phyloP scores from a whole-genome alignment of 1,140 invertebrate species.

The Sycophila sp. region DNA sequence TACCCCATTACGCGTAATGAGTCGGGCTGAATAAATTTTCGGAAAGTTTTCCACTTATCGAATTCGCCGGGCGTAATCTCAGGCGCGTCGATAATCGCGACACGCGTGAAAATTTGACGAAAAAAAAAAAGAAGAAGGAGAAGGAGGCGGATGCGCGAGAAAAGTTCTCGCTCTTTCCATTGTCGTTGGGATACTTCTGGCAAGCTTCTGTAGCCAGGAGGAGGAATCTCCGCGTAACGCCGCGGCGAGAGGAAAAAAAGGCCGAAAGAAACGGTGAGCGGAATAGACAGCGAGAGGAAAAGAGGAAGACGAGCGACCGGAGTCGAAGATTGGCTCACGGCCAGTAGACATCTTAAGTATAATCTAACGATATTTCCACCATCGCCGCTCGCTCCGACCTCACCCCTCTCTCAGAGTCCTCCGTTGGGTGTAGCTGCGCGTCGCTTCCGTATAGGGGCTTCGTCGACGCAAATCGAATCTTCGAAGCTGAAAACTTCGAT shows the following conservation, averaged over 20 bases:
- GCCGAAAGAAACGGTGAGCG: background rate
- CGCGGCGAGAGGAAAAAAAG: background rate
- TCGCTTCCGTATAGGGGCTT: background rate
- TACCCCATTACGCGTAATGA: too few relatives aligned
- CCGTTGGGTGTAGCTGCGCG: background rate
- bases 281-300: background rate
- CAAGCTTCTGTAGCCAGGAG: background rate
- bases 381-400: constrained; percentile 26
- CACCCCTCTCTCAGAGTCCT: background rate
- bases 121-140: background rate
- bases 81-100: too few relatives aligned
- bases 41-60: too few relatives aligned
- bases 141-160: background rate
- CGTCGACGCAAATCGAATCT: background rate
- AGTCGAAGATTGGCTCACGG: constrained; percentile 46
- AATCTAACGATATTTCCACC: constrained; percentile 52
- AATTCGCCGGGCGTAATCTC: background rate
- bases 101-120: background rate
- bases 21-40: too few relatives aligned
- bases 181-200: constrained; percentile 49
- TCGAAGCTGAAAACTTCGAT: constrained; percentile 18
- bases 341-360: constrained; percentile 57
- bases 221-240: background rate
- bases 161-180: constrained; percentile 47
- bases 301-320: background rate